Evolutionary conservation across 2,797 vertebrate species (phyloP).

Genomic region (Potorous gilbertii): DNA sequence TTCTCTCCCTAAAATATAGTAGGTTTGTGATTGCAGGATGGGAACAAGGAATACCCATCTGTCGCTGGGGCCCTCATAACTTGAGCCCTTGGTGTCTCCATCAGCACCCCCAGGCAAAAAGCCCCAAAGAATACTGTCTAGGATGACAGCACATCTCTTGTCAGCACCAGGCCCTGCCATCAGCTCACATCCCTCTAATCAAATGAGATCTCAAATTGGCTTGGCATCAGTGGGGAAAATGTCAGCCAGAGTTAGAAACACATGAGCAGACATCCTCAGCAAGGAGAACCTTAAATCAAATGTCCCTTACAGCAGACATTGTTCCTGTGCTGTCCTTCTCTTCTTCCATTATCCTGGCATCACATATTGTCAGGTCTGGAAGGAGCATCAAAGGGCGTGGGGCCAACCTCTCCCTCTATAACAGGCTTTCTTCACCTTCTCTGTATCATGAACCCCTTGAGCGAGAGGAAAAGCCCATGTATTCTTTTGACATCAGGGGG

Average conservation of each 20-base stretch:
- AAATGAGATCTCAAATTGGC: constrained; percentile 65
- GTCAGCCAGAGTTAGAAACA: constrained; percentile 22
- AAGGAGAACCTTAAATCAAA: background rate
- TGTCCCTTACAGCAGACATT: background rate
- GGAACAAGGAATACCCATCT: background rate
- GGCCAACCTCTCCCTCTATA: background rate
- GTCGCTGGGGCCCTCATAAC: background rate
- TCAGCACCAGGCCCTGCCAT: constrained; percentile 36
- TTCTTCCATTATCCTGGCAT: background rate
- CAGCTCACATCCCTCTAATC: constrained; percentile 44
- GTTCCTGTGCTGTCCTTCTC: background rate
- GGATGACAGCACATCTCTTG: background rate
- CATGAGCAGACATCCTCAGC: constrained; percentile 16
- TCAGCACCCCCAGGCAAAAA: background rate
- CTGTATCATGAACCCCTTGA: background rate
- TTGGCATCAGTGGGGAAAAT: constrained; percentile 49
- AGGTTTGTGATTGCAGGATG: no score
- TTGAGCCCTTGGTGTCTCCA: background rate
- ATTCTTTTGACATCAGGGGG: background rate
- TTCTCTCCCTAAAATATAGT: background rate
- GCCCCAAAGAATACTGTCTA: background rate
- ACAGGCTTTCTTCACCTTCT: background rate
- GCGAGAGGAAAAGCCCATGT: background rate
- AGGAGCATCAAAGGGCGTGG: background rate
- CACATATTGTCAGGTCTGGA: no score